Percentiles rank a stretch among this genome's conserved stretches.
These are phyloP conservation scores for Reinhardtius hippoglossoides DNA, from an alignment of 2,113 vertebrate species.

Conservation along the genomic window DNA sequence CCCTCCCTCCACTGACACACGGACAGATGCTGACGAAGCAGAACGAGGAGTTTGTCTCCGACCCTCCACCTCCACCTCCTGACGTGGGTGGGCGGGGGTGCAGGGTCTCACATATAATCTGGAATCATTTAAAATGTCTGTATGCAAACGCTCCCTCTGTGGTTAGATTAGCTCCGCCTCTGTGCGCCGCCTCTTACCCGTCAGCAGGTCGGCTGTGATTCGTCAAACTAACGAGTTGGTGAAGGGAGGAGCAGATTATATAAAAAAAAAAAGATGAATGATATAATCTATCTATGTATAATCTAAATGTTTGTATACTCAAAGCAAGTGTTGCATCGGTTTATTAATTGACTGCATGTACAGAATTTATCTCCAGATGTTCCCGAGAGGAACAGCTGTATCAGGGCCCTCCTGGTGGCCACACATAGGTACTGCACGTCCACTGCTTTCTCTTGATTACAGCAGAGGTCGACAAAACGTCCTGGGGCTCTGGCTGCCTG, in stretches of 20 bases:
- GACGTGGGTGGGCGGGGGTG: neutral
- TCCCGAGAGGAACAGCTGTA: slow-evolving; percentile 21
- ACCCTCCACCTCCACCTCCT: slow-evolving; percentile 1
- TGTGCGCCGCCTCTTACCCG: neutral
- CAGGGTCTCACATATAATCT: slow-evolving; percentile 29
- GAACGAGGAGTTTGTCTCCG: neutral
- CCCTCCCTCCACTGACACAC: slow-evolving; percentile 23
- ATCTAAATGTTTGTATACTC: slow-evolving; percentile 78
- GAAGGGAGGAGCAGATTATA: slow-evolving; percentile 41
- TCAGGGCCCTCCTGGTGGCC: slow-evolving; percentile 26
- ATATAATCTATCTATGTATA: slow-evolving; percentile 77
- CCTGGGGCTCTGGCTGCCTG: slow-evolving; percentile 50
- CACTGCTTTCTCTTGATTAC: slow-evolving; percentile 32
- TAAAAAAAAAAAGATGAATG: slow-evolving; percentile 59
- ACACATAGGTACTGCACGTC: slow-evolving; percentile 59
- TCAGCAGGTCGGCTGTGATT: neutral
- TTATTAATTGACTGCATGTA: slow-evolving; percentile 73
- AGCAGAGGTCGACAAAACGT: slow-evolving; percentile 34
- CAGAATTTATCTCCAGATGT: slow-evolving; percentile 60
- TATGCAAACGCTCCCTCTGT: slow-evolving; percentile 36
- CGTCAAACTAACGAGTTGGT: neutral
- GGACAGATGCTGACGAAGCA: slow-evolving; percentile 5
- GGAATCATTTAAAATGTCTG: slow-evolving; percentile 48
- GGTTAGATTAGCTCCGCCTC: slow-evolving; percentile 1
- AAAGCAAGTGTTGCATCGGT: slow-evolving; percentile 69